Evolutionary conservation across 2,113 vertebrate genomes (phyloP).

Genomic region (Lophius piscatorius): DNA sequence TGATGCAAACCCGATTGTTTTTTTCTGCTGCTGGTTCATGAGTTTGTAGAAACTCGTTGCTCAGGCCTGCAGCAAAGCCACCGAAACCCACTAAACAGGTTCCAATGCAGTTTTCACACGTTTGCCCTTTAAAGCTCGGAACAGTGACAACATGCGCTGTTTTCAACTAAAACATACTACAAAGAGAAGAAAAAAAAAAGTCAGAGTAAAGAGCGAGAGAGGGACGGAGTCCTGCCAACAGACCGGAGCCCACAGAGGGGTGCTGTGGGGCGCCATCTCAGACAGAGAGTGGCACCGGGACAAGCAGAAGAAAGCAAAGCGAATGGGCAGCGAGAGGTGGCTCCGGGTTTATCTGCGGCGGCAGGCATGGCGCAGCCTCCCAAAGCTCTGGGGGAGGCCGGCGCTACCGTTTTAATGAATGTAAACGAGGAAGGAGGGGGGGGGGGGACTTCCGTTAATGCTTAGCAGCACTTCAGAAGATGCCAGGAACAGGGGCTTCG

Average conservation of each 20-base stretch:
- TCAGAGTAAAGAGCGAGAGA: slow-evolving; percentile 49
- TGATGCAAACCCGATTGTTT: neutral
- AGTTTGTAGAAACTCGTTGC: slow-evolving; percentile 14
- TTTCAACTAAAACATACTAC: slow-evolving; percentile 59
- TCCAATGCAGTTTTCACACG: slow-evolving; percentile 78
- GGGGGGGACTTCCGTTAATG: slow-evolving; percentile 68
- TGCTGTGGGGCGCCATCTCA: slow-evolving; percentile 62
- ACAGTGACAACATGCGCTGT: slow-evolving; percentile 77
- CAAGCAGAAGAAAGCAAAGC: slow-evolving; percentile 62
- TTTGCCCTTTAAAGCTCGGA: slow-evolving; percentile 79
- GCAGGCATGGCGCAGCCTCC: slow-evolving; percentile 71
- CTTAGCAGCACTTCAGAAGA: slow-evolving; percentile 56
- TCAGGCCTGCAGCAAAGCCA: slow-evolving; percentile 9
- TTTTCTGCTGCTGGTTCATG: slow-evolving; percentile 4
- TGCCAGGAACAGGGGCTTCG: slow-evolving; percentile 69
- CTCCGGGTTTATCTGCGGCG: slow-evolving; percentile 75
- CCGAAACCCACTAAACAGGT: slow-evolving; percentile 54
- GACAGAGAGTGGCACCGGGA: slow-evolving; percentile 47
- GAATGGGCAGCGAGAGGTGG: slow-evolving; percentile 73
- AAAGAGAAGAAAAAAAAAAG: slow-evolving; percentile 25
- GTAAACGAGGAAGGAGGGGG: slow-evolving; percentile 76
- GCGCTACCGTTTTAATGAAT: slow-evolving; percentile 76
- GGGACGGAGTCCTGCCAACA: slow-evolving; percentile 54
- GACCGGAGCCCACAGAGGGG: slow-evolving; percentile 62
- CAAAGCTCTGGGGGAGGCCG: slow-evolving; percentile 65